Conservation (phyloP, 2,888 invertebrate genomes). For the Mycalesis mineus region DNA sequence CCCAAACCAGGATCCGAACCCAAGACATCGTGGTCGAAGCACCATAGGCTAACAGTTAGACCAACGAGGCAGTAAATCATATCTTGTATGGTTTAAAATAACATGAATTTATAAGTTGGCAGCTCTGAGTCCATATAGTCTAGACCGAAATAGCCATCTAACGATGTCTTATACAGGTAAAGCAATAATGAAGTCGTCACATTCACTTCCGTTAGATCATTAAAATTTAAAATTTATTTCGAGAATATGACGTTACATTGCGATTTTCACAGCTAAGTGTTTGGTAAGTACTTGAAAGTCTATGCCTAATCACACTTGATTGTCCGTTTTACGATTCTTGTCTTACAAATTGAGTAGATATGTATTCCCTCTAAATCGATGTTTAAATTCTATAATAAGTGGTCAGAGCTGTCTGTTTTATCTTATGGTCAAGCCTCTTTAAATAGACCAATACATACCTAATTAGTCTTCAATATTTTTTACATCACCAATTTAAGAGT, state of each 20-base stretch:
- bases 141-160: constrained; percentile 70
- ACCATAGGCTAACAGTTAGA: no score
- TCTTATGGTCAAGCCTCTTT: neutral
- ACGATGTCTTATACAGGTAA: constrained; percentile 73
- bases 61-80: no score
- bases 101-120: no score
- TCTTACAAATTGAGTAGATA: neutral
- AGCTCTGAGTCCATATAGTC: constrained; percentile 24
- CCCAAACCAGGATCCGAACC: no score
- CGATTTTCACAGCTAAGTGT: constrained; percentile 4
- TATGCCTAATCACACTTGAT: constrained; percentile 5
- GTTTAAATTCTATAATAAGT: neutral
- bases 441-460: no score
- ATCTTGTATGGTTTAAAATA: no score
- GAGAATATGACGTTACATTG: constrained; percentile 28
- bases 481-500: no score
- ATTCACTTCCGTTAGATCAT: constrained; percentile 60
- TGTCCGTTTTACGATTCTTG: constrained; percentile 5
- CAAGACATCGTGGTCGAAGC: no score
- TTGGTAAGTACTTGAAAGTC: constrained; percentile 12
- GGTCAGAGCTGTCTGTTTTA: neutral
- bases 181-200: constrained; percentile 70
- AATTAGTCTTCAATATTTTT: no score
- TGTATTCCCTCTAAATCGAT: neutral
- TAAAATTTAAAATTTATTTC: constrained; percentile 53